These are phyloP conservation scores for Caiman crocodilus DNA, from an alignment of 2,797 vertebrate species.

Conservation along the genomic window DNA sequence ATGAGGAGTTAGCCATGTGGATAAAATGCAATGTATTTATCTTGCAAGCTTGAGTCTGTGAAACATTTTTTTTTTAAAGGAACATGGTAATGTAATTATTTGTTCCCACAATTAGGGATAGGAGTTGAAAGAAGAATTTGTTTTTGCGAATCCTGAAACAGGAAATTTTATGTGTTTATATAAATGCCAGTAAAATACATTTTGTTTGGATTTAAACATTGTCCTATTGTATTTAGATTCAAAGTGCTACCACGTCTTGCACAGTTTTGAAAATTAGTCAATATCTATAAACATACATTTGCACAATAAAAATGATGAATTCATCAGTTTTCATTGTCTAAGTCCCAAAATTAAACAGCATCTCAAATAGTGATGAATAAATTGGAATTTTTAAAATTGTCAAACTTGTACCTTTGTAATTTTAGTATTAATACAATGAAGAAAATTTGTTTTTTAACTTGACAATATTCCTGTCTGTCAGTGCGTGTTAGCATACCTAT, in stretches of 20 bases:
- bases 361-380: background rate
- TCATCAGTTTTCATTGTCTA: background rate
- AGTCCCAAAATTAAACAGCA: background rate
- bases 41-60: too few species aligned
- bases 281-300: background rate
- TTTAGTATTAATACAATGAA: too few species aligned
- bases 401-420: background rate
- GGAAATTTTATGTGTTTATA: background rate
- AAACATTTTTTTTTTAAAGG: background rate
- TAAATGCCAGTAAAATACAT: background rate
- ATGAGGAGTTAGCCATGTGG: background rate
- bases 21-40: too few species aligned
- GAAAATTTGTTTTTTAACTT: rapidly evolving
- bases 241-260: too few species aligned
- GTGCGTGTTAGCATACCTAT: background rate
- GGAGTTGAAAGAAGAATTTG: too few species aligned
- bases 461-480: background rate
- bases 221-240: background rate
- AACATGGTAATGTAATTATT: background rate
- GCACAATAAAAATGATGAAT: background rate
- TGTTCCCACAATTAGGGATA: too few species aligned
- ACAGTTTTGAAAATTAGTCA: background rate
- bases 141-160: background rate
- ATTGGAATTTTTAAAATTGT: background rate
- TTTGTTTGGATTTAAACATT: background rate